Base-by-base conservation (phyloP, 2,797 vertebrate species). In the Enteromius fasciolatus region DNA sequence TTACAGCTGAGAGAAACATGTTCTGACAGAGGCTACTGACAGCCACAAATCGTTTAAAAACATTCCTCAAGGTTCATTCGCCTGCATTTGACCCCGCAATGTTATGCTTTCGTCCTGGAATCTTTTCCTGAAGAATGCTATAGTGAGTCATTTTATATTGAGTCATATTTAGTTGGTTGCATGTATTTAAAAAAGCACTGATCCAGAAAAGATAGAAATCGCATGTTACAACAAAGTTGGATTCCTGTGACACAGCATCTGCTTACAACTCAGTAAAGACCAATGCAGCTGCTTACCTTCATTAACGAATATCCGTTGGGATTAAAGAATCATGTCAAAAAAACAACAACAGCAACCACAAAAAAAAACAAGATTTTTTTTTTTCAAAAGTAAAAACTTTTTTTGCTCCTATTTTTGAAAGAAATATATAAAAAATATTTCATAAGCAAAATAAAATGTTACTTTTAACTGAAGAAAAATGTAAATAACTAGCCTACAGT, bases 21-120 rank as follows among this genome's bases (percentile, higher is more conserved):
- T 57, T 59, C 61, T 54, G 68, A 78, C 76, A 79, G 31, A 59
- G 15, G 33, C n/a, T 83, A 17, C 54, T 7, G 41, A 81, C 41
- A 78, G 76, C 57, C 76, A 64, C 75, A 73, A 23, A 78, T 9
- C n/a, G 23, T 39, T 66, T 17, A 33, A 39, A 76, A n/a, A 84
- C 82, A 84, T 80, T 84, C 82, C 82, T 78, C 28, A 73, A 72
- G 28, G 41, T 39, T 81, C 28, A 25, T 74, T 74, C n/a, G 31
- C 66, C 66, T 57, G 12, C 28, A 1, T 59, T 36, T 70, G 39
- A 48, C 75, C 70, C 28, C 44, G 31, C 36, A 61, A 8, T 72
- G 52, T n/a, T 68, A n/a, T 76, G 46, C 15, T 50, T 57, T 73
- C 7, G 9, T 46, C 10, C 33, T 78, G 67, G 4, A 48, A 10